These are phyloP conservation scores for Epinotia bilunana DNA, from an alignment of 2,888 invertebrate species.

Conservation along the genomic window DNA sequence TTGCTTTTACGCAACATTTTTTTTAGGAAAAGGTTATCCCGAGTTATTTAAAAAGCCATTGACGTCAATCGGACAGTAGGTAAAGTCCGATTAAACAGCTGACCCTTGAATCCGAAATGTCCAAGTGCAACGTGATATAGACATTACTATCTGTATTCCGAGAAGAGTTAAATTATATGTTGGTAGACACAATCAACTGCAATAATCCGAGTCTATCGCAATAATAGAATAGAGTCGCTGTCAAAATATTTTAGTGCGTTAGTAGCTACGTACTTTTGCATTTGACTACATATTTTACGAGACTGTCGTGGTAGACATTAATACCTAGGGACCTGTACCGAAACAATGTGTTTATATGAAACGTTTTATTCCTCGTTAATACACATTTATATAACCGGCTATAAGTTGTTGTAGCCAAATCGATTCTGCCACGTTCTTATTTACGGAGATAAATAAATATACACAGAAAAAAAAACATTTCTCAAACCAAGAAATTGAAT, in stretches of 20 bases:
- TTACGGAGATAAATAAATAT: background rate
- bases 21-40: constrained; percentile 27
- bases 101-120: background rate
- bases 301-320: background rate
- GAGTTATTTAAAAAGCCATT: constrained; percentile 31
- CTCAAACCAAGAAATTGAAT: too few relatives aligned
- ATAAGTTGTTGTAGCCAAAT: background rate
- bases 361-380: background rate
- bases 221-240: background rate
- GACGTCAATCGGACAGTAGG: constrained; percentile 35
- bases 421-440: background rate
- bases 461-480: too few relatives aligned
- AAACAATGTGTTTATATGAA: background rate
- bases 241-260: background rate
- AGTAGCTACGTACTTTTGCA: too few relatives aligned
- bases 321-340: background rate
- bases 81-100: constrained; percentile 2
- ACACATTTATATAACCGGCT: too few relatives aligned
- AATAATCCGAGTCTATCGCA: too few relatives aligned
- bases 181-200: background rate
- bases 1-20: constrained; percentile 11
- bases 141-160: background rate
- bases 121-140: background rate
- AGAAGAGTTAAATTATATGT: background rate
- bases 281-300: too few relatives aligned